Base-by-base conservation (phyloP, 2,888 invertebrate species). In the Agrenia bidenticulata region DNA sequence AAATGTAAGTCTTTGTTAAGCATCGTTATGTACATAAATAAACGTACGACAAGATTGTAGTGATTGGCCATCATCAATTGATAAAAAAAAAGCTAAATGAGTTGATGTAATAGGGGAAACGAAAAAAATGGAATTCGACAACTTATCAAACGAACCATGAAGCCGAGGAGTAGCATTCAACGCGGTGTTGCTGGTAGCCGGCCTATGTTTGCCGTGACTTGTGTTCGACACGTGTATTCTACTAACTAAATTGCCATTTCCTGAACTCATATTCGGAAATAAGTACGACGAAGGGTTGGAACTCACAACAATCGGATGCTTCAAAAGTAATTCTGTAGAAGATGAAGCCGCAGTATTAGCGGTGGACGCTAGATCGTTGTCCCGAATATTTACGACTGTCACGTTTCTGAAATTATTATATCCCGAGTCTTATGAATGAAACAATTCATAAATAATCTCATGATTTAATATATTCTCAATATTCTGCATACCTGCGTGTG, bases 371-470 rank as follows among this genome's bases (percentile, higher is more conserved):
- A n/a, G 53, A 32, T 61, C 54, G 50, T 26, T 54, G 58, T 49
- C 49, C n/a, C 50, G 41, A 37, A 61, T 64, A 42, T 64, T 64
- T 2, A 64, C 64, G 5, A 57, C 57, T 19, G 57, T 57, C 21
- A 57, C 24, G 39, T 57, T 57, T 23, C 57, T 57, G 21, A 41
- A 17, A 41, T 21, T 9, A n/a, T n/a, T n/a, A n/a, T n/a, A n/a
- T n/a, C n/a, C n/a, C n/a, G n/a, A n/a, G n/a, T n/a, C n/a, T n/a
- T n/a, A n/a, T n/a, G 53, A 9, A 24, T n/a, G 5, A 5, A 53
- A 60, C 15, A 24, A 17, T 50, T 42, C n/a, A 21, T 56, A 37
- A 17, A 19, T n/a, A 2, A 1, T 21, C 5, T 60, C 11, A 21
- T 24, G 4, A n/a, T 26, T 9, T 11, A 49, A 9, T 11, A 17